Evolutionary conservation across 92 coral and sea anemone species (phyloP), one percentile per base, ranked within the genome.

Genomic region (Porites lobata): DNA sequence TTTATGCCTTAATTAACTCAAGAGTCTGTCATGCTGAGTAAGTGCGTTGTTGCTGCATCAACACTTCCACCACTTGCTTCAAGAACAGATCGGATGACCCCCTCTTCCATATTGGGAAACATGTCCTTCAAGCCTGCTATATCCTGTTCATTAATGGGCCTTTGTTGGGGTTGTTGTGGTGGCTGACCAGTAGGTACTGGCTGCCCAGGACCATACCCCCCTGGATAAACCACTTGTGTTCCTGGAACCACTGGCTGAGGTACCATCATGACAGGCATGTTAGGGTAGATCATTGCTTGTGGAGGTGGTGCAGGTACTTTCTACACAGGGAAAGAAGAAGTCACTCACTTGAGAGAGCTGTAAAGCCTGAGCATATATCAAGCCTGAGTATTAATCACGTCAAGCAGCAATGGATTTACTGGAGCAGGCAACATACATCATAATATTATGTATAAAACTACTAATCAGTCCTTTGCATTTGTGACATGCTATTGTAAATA

Each of bases 51-150:
- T 19, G 99, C 99, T 0, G 96, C 94, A 56, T 92, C 94, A 47
- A 98, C 90, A 69, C 94, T 92, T 56, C 98, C 98, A 19, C 96
- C 96, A 81, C 95, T 88, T 54, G 98, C 95, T 62, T 92, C 98
- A 14, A 98, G 94, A 54, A 98, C 99, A 57, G 99, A 98, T 69
- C 90, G 89, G 51, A 98, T 98, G 14, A 95, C 98, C 73, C 96
- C 95, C 69, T 94, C 98, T 71, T 98, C 99, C 98, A 98, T 94
- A 76, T 79, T 90, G 8, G 99, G 98, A 79, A 98, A 98, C 99
- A 98, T 98, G 78, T 98, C 99, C 71, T 98, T 95, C 61, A 98
- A 86, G 82, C 94, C 93, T 79, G 94, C 89, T 12, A 98, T 77
- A 72, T 98, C 99, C 29, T 91, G 94, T 62, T 85, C 77, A 69